Evolutionary conservation across 1,140 invertebrate genomes (phyloP).

Genomic region (Ptiloglossa arizonensis): DNA sequence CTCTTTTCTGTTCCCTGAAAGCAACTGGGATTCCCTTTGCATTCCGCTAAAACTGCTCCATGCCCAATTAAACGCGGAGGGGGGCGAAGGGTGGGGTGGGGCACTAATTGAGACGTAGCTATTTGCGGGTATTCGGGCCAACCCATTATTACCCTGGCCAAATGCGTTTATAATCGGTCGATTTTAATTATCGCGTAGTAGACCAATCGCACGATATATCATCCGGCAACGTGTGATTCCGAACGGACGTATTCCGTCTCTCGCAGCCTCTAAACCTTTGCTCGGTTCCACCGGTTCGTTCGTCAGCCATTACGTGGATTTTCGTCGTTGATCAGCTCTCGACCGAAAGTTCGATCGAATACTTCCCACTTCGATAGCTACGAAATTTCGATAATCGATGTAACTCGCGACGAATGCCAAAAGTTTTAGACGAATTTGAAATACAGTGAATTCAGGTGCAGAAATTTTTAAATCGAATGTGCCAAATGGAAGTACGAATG

Average conservation of each 20-base stretch:
- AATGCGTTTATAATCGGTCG: conserved; percentile 75
- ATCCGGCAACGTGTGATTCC: conserved; percentile 48
- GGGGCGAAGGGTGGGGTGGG: neutral
- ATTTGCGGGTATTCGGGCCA: conserved; percentile 69
- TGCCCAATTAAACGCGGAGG: conserved; percentile 71
- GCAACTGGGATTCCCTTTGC: conserved; percentile 53
- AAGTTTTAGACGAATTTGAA: too few species aligned
- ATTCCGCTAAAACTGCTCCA: conserved; percentile 69
- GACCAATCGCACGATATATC: conserved; percentile 57
- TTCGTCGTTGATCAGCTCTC: neutral
- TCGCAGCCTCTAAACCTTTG: neutral
- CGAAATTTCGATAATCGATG: neutral
- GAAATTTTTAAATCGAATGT: too few species aligned
- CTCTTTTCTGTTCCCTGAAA: conserved; percentile 68
- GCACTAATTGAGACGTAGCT: conserved; percentile 79
- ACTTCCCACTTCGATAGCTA: too few species aligned
- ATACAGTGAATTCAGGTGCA: too few species aligned
- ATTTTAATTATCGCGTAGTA: conserved; percentile 71
- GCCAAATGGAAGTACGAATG: too few species aligned
- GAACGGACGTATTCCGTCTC: neutral
- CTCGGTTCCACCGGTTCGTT: neutral
- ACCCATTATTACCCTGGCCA: conserved; percentile 68
- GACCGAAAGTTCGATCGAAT: neutral
- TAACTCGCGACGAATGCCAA: too few species aligned
- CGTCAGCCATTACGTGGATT: conserved; percentile 11